phyloP scores from a whole-genome alignment of 2,797 vertebrate genomes.

The Spinibarbus caldwelli region DNA sequence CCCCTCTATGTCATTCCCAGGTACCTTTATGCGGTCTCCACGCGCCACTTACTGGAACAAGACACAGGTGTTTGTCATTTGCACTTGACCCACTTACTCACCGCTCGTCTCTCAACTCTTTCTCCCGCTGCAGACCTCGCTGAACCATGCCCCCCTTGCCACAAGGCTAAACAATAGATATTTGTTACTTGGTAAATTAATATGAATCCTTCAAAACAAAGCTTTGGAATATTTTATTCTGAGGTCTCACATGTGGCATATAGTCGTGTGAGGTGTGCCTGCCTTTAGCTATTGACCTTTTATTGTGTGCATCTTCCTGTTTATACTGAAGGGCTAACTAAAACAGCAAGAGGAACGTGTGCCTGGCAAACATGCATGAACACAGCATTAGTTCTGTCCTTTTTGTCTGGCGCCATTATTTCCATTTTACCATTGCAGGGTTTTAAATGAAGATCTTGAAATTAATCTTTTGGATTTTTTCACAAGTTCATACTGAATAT shows the following conservation, averaged over 20 bases:
- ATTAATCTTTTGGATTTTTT: background rate
- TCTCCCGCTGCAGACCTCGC: too few relatives aligned
- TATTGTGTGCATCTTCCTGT: slow-evolving; percentile 38
- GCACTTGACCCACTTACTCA: too few relatives aligned
- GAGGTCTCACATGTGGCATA: background rate
- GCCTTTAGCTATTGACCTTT: slow-evolving; percentile 11
- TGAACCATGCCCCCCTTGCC: too few relatives aligned
- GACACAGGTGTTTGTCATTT: too few relatives aligned
- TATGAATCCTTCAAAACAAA: background rate
- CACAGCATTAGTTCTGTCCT: background rate
- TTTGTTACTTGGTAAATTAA: background rate
- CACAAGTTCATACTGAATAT: background rate
- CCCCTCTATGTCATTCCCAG: too few relatives aligned
- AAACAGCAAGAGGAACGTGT: background rate
- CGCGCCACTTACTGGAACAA: too few relatives aligned
- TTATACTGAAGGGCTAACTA: slow-evolving; percentile 6
- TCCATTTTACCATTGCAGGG: background rate
- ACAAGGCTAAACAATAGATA: background rate
- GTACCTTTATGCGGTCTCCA: too few relatives aligned
- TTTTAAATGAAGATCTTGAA: background rate
- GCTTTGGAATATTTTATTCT: background rate
- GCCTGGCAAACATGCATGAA: background rate
- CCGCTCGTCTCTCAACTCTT: too few relatives aligned
- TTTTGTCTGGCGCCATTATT: background rate
- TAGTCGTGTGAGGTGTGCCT: background rate